Percentiles rank a stretch among this genome's conserved stretches.
phyloP scores from a whole-genome alignment of 2,113 vertebrate species.

The Chaetorhynchus papuensis region DNA sequence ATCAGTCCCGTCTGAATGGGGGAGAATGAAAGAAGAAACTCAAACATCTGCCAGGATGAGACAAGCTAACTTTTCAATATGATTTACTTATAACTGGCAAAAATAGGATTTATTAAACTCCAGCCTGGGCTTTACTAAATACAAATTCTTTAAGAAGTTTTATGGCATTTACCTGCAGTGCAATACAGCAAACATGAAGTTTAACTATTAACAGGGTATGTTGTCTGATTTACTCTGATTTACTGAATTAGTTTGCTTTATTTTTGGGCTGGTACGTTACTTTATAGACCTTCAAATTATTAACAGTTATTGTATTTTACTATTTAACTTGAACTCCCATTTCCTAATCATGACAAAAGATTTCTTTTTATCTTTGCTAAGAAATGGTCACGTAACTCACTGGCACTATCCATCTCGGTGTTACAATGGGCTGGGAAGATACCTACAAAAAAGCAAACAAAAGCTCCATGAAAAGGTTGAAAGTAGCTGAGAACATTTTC shows the following conservation, averaged over 20 bases:
- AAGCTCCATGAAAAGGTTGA: not conserved
- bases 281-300: not conserved
- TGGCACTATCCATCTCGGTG: conserved; percentile 92
- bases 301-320: not conserved
- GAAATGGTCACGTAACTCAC: conserved; percentile 53
- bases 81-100: not conserved
- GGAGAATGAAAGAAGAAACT: not conserved
- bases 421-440: conserved; percentile 75
- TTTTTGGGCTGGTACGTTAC: not conserved
- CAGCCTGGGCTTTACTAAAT: not conserved
- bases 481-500: not conserved
- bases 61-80: not conserved
- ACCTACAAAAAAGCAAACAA: conserved; percentile 66
- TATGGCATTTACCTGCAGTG: not conserved
- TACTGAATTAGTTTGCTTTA: not conserved
- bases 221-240: not conserved
- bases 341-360: not conserved
- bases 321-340: not conserved
- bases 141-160: not conserved
- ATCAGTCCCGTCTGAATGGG: conserved; percentile 72
- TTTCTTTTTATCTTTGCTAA: not conserved
- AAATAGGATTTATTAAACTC: not conserved
- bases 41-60: not conserved
- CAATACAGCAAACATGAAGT: not conserved
- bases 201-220: not conserved